Evolutionary conservation across 2,797 vertebrate genomes (phyloP).

Genomic region (Manis javanica): DNA sequence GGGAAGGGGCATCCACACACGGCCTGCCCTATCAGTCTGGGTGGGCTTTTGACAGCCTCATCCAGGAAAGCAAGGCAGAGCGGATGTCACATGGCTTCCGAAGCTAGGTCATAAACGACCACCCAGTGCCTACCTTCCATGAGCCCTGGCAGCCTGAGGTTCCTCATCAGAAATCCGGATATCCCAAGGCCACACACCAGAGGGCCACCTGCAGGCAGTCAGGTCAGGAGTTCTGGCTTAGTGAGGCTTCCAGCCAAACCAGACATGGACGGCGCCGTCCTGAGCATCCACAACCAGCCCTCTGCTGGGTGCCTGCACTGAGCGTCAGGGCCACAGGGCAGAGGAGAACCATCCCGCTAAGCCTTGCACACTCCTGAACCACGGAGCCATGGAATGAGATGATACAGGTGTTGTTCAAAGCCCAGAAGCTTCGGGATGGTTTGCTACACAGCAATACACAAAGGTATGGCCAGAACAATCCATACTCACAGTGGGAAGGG

Average conservation of each 20-base stretch:
- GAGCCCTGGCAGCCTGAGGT: too few relatives aligned
- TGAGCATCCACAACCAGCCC: too few relatives aligned
- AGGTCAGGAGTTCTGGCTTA: background rate
- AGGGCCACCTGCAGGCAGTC: background rate
- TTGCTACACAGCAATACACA: background rate
- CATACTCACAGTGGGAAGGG: too few relatives aligned
- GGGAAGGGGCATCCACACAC: fast-evolving
- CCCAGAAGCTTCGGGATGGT: fast-evolving
- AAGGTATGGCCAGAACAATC: background rate
- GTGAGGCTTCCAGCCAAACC: background rate
- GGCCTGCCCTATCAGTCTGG: background rate
- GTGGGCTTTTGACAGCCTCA: fast-evolving
- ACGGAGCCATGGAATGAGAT: fast-evolving
- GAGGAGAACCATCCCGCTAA: background rate
- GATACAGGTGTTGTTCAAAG: background rate
- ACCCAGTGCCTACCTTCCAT: background rate
- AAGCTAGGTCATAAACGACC: background rate
- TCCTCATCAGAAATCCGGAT: background rate
- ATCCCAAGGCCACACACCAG: background rate
- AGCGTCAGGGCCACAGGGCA: fast-evolving
- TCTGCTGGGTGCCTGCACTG: background rate
- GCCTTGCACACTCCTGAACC: background rate
- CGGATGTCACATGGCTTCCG: background rate
- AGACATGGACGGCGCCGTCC: fast-evolving
- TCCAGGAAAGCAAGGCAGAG: background rate